These are phyloP conservation scores for Julus scandinavius DNA, from an alignment of 2,888 invertebrate species.

Conservation along the genomic window DNA sequence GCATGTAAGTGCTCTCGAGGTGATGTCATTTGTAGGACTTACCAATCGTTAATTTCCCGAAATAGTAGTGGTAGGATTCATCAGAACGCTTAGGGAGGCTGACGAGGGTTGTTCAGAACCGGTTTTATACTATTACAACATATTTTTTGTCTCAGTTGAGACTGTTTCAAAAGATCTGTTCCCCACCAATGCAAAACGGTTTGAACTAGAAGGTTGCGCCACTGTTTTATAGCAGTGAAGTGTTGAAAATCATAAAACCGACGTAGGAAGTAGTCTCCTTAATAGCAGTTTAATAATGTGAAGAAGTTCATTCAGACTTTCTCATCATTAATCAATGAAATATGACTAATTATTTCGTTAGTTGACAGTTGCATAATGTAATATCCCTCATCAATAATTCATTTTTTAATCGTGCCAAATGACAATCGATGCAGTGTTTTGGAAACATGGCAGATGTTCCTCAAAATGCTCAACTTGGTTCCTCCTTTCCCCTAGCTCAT, in stretches of 20 bases:
- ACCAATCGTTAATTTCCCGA: background rate
- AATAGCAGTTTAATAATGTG: background rate
- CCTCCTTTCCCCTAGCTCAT: background rate
- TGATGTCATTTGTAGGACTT: too few relatives aligned
- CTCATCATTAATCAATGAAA: background rate
- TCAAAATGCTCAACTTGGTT: background rate
- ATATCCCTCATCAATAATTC: background rate
- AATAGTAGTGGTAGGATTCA: background rate
- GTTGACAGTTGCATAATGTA: background rate
- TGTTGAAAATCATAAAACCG: background rate
- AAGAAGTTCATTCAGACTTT: background rate
- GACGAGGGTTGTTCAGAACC: background rate
- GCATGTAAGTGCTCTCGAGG: too few relatives aligned
- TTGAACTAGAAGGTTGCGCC: background rate
- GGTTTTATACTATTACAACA: background rate
- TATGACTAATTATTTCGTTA: background rate
- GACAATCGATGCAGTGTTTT: background rate
- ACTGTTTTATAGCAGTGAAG: background rate
- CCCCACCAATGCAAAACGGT: background rate
- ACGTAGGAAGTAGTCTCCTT: background rate
- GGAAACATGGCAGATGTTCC: background rate
- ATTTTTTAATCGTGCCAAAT: background rate
- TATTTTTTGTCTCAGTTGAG: background rate
- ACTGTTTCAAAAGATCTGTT: background rate
- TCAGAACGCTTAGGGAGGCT: background rate